Evolutionary conservation across 2,113 vertebrate species (phyloP), one percentile per base, ranked within the genome.

Genomic region (Hemicordylus capensis): DNA sequence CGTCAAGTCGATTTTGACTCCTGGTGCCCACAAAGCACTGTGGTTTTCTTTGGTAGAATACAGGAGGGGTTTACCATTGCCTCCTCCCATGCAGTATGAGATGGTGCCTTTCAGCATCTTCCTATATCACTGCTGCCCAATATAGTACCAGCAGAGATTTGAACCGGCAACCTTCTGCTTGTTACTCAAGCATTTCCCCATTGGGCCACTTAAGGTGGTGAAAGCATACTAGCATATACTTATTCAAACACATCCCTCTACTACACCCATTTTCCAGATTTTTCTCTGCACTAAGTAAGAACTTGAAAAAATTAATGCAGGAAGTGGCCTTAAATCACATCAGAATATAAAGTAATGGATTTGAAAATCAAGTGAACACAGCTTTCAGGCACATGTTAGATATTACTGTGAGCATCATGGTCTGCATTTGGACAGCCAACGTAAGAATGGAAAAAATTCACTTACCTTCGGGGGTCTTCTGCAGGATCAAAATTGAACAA

Each of bases 391-490:
- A 12, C 15, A 56, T 48, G 22, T 24, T 51, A 67, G 19, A 26
- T 48, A 83, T 58, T 6, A 54, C 5, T 61, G 28, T 74, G 17
- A 73, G 39, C 54, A 83, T 44, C 17, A 61, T 26, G 8, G 3
- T 77, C 34, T 77, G 26, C 24, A 59, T 75, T 87, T 86, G 76
- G 59, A 34, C 76, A 85, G 44, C 2, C 76, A 76, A 39, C 59
- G 64, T 0, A 61, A 80, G 86, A 9, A 14, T 6, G 88, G 88
- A 72, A 66, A 73, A 72, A 56, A n/a, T 10, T 59, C 42, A 79
- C 95, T 95, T 93, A 97, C 96, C 96, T 97, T 97, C 26, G 96
- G 96, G 89, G 95, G 94, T 90, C 96, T 97, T 88, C 96, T 97
- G 87, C 87, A n/a, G 44, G 91, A 92, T 46, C 75, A 74, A 76